Conservation (phyloP, 1,140 invertebrate genomes). For the Euschistus heros region DNA sequence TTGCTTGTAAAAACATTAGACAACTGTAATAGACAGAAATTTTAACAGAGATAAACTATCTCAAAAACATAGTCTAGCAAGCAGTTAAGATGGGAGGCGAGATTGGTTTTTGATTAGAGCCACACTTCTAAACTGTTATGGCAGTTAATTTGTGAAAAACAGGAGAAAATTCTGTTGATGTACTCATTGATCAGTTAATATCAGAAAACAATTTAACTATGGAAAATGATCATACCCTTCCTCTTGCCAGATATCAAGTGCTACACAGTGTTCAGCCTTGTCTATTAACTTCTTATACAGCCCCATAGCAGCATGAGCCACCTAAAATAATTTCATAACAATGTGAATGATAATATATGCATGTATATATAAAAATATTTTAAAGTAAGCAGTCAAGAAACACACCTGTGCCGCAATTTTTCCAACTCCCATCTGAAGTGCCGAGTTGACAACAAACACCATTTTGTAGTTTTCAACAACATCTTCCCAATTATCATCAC, state of each 20-base stretch:
- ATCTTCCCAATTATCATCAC: constrained; percentile 31
- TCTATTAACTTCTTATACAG: constrained; percentile 41
- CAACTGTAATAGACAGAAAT: too few relatives aligned
- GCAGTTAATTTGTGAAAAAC: too few relatives aligned
- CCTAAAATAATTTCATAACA: constrained; percentile 36
- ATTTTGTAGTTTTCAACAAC: constrained; percentile 44
- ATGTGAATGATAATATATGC: neutral
- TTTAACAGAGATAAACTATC: too few relatives aligned
- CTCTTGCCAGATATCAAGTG: constrained; percentile 42
- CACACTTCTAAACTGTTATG: too few relatives aligned
- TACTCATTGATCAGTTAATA: too few relatives aligned
- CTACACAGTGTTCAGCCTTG: constrained; percentile 38
- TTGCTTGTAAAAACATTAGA: too few relatives aligned
- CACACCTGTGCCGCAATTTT: constrained; percentile 34
- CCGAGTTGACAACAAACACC: constrained; percentile 52
- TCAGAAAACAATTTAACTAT: too few relatives aligned
- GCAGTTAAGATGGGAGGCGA: too few relatives aligned
- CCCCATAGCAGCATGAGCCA: constrained; percentile 49
- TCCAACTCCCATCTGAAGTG: constrained; percentile 48
- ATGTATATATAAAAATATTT: neutral
- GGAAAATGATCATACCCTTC: constrained; percentile 35
- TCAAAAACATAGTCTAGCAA: too few relatives aligned
- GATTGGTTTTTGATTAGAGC: too few relatives aligned
- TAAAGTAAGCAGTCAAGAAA: neutral
- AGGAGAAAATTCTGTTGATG: too few relatives aligned